Evolutionary conservation across 2,797 vertebrate genomes (phyloP), one percentile per base, ranked within the genome.

Genomic region (Sebastolobus alascanus): DNA sequence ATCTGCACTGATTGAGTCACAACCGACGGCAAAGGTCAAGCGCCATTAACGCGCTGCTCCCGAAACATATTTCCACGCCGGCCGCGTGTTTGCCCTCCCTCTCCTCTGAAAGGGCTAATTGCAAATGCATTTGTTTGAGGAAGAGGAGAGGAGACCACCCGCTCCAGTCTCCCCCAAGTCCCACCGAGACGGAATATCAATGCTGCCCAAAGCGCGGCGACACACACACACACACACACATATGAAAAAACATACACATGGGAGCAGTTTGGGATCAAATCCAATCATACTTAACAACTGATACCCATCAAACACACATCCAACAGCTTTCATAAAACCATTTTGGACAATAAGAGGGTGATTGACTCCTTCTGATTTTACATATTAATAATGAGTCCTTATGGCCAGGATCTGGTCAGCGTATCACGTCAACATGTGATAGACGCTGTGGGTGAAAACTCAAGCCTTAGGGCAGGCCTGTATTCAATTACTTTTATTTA

Each of bases 1-100:
- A 96, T 96, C 95, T 95, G 93, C 93, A 77, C 93, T 95, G 95
- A 96, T 96, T 96, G 95, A 96, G 95, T 96, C 95, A 96, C 92
- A 94, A 91, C 90, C 92, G 74, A 82, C 94, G 94, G 91, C 95
- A 95, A 96, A 96, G 96, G 95, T 96, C 95, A 95, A 94, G 94
- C 93, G 87, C 91, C 93, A 96, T 96, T 95, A 95, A 93, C 90
- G 92, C 84, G 75, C 77, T 59, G 88, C 91, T 89, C 87, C 90
- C 80, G 89, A 93, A 95, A 94, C 94, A 96, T 93, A 95, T 96
- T 93, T 95, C 90, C 90, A 65, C 77, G 70, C 80, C 70, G 86
- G 87, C 89, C 83, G 83, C 77, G 67, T 95, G 94, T 95, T 95
- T 95, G 95, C 94, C 92, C 93, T 94, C 91, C 93, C 92, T 91